phyloP scores from a whole-genome alignment of 92 coral and sea anemone genomes.

The Scolanthus callimorphus region DNA sequence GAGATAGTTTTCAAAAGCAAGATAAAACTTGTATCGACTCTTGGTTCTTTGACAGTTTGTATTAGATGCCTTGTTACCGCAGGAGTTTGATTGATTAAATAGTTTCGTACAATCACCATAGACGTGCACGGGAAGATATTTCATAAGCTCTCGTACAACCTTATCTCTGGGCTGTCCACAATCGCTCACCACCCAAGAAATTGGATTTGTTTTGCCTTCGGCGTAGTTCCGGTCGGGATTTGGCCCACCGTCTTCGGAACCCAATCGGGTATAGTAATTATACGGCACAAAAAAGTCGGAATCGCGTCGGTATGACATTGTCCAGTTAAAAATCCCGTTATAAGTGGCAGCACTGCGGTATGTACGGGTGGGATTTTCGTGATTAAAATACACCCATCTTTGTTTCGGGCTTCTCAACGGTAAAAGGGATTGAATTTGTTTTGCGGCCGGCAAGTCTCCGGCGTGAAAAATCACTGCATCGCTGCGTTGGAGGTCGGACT shows the following conservation, averaged over 20 bases:
- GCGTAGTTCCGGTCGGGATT: conserved; percentile 39
- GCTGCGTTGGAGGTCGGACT: conserved; percentile 36
- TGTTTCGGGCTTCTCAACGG: conserved; percentile 37
- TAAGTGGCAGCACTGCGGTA: conserved; percentile 38
- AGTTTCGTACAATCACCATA: conserved; percentile 65
- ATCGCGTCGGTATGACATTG: conserved; percentile 82
- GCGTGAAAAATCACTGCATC: conserved; percentile 91
- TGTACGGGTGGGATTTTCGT: conserved; percentile 70
- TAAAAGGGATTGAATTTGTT: conserved; percentile 28
- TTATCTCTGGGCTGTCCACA: conserved; percentile 65
- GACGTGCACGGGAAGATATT: conserved; percentile 53
- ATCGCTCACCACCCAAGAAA: conserved; percentile 78
- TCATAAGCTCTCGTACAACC: conserved; percentile 45
- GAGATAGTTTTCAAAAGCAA: conserved; percentile 75
- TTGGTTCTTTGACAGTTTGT: conserved; percentile 23
- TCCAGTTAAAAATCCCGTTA: conserved; percentile 86
- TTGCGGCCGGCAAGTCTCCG: conserved; percentile 60
- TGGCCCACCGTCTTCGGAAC: conserved; percentile 14
- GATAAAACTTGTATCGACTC: conserved; percentile 66
- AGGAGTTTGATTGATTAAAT: conserved; percentile 57
- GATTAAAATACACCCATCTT: conserved; percentile 80
- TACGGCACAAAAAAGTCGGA: conserved; percentile 96
- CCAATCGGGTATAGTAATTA: conserved; percentile 37
- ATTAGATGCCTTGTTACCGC: conserved; percentile 2
- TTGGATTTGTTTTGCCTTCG: conserved; percentile 57